Evolutionary conservation across 37 sponge, comb jelly and placozoan genomes (phyloP).

Genomic region (Halisarca cf. caerulea): DNA sequence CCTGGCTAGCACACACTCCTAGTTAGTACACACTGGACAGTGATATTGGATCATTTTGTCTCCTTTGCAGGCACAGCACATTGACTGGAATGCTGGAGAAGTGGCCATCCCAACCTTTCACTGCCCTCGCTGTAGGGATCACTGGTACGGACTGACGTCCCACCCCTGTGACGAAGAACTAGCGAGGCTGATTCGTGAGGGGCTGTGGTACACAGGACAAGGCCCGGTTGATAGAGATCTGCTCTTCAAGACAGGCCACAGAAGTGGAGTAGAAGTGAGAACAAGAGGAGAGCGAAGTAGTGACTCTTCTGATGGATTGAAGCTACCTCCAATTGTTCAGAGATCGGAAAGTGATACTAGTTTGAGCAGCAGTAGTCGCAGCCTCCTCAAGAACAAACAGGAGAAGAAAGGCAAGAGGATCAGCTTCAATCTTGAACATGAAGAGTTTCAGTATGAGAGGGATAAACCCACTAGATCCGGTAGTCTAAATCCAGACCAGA

Average conservation of each 20-base stretch:
- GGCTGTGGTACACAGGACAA: constrained; percentile 65
- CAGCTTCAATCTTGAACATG: constrained; percentile 50
- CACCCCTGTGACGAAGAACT: constrained; percentile 81
- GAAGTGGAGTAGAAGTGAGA: not conserved
- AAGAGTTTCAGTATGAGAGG: not conserved
- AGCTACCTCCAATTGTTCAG: not conserved
- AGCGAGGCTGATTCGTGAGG: constrained; percentile 64
- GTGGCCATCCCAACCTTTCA: constrained; percentile 72
- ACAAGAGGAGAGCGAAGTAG: not conserved
- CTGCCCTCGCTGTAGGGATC: constrained; percentile 83
- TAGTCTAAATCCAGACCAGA: no score
- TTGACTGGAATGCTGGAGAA: constrained; percentile 76
- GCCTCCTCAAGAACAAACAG: not conserved
- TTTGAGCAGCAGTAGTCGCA: not conserved
- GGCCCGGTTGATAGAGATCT: not conserved
- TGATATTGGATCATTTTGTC: no score
- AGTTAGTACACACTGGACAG: no score
- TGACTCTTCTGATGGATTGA: not conserved
- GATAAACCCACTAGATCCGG: not conserved
- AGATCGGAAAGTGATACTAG: not conserved
- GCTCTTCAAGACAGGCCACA: not conserved
- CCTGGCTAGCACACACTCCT: no score
- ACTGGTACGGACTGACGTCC: constrained; percentile 76
- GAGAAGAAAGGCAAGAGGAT: constrained; percentile 39
- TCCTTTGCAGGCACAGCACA: not conserved